Conservation (phyloP, 2,888 invertebrate species). For the Euplagia quadripunctaria region DNA sequence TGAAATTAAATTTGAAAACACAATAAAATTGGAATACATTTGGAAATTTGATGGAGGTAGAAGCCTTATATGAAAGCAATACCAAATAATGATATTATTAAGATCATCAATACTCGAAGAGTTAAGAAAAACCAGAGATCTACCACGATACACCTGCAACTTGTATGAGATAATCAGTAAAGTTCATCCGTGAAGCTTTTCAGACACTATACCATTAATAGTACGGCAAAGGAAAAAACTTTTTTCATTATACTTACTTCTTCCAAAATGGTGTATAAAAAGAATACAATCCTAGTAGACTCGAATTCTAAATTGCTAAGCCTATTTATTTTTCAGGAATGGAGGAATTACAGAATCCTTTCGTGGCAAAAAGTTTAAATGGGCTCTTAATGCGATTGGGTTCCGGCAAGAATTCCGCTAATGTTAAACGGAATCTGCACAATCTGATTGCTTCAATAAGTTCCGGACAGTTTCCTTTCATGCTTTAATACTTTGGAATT, state of each 20-base stretch:
- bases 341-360: constrained; percentile 76
- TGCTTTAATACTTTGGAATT: constrained; percentile 81
- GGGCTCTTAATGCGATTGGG: constrained; percentile 83
- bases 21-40: background rate
- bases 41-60: background rate
- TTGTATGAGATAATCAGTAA: constrained; percentile 33
- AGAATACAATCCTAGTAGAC: constrained; percentile 51
- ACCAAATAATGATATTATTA: background rate
- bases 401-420: constrained; percentile 80
- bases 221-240: constrained; percentile 38
- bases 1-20: background rate
- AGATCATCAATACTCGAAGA: background rate
- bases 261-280: constrained; percentile 44
- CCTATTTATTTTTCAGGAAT: constrained; percentile 72
- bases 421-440: constrained; percentile 83
- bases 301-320: constrained; percentile 63
- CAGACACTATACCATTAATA: constrained; percentile 41
- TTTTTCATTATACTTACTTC: constrained; percentile 52
- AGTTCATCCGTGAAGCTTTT: constrained; percentile 21
- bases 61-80: background rate
- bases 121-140: background rate
- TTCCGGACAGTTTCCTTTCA: constrained; percentile 80
- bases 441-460: constrained; percentile 85
- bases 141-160: constrained; percentile 18
- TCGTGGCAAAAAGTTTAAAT: constrained; percentile 81